Evolutionary conservation across 2,113 vertebrate species (phyloP).

Genomic region (Glaucidium brasilianum): DNA sequence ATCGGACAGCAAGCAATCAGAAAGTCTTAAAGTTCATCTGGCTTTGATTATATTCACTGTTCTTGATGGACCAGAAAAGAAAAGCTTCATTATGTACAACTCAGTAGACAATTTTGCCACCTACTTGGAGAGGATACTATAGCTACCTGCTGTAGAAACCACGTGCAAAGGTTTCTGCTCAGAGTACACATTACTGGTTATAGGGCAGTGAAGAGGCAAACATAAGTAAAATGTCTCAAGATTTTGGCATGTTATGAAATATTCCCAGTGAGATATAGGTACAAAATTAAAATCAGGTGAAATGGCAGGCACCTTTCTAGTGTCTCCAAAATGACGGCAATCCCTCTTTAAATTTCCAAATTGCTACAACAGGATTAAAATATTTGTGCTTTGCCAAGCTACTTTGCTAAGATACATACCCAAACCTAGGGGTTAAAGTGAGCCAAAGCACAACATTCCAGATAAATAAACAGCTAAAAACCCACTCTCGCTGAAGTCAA

Average conservation of each 20-base stretch:
- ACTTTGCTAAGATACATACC: not conserved
- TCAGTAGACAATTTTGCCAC: conserved; percentile 53
- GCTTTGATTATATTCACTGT: conserved; percentile 37
- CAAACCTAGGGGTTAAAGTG: conserved; percentile 36
- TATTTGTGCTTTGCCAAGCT: not conserved
- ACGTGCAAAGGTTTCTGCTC: not conserved
- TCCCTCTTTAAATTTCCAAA: not conserved
- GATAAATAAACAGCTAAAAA: conserved; percentile 52
- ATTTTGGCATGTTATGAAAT: not conserved
- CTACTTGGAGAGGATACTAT: conserved; percentile 28
- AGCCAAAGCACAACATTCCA: conserved; percentile 42
- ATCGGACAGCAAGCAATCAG: conserved; percentile 12
- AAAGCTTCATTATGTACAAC: conserved; percentile 56
- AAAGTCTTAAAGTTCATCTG: conserved; percentile 40
- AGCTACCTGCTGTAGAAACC: not conserved
- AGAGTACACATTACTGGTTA: not conserved
- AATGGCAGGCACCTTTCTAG: not conserved
- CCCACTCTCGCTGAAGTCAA: not conserved
- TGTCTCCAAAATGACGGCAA: rapidly evolving
- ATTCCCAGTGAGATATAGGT: not conserved
- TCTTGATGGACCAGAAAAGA: conserved; percentile 27
- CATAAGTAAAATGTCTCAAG: not conserved
- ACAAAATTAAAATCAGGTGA: not conserved
- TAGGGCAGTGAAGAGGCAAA: not conserved
- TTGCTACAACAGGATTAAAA: not conserved